Evolutionary conservation across 2,888 invertebrate species (phyloP).

Genomic region (Acronicta psi): DNA sequence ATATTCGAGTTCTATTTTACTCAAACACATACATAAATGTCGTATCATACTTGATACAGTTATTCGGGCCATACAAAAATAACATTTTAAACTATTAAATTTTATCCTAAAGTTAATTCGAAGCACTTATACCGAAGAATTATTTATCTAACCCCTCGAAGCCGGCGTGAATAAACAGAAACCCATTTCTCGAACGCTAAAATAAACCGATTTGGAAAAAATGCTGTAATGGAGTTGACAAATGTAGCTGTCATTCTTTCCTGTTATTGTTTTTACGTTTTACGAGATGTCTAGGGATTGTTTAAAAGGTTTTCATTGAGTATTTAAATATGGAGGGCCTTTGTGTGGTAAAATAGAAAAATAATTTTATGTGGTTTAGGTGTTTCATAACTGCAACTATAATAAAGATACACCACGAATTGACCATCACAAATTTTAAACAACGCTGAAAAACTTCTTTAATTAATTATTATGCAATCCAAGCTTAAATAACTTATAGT

Average conservation of each 20-base stretch:
- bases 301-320: slow-evolving; percentile 45
- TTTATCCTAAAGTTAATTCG: slow-evolving; percentile 38
- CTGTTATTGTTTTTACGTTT: slow-evolving; percentile 38
- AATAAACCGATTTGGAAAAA: slow-evolving; percentile 74
- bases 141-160: slow-evolving; percentile 64
- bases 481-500: no score
- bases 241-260: slow-evolving; percentile 54
- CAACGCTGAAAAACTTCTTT: no score
- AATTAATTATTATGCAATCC: no score
- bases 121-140: slow-evolving; percentile 57
- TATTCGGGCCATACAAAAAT: slow-evolving; percentile 27
- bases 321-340: background rate
- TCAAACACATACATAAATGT: no score
- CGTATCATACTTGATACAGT: background rate
- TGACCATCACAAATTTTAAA: no score
- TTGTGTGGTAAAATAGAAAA: background rate
- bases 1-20: no score
- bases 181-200: slow-evolving; percentile 68
- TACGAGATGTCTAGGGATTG: slow-evolving; percentile 19
- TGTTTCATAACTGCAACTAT: no score
- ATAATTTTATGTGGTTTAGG: no score
- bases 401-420: no score
- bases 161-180: slow-evolving; percentile 70
- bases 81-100: slow-evolving; percentile 42
- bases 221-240: slow-evolving; percentile 63